Base-by-base conservation (phyloP, 2,888 invertebrate genomes). In the Polymixis flavicincta region DNA sequence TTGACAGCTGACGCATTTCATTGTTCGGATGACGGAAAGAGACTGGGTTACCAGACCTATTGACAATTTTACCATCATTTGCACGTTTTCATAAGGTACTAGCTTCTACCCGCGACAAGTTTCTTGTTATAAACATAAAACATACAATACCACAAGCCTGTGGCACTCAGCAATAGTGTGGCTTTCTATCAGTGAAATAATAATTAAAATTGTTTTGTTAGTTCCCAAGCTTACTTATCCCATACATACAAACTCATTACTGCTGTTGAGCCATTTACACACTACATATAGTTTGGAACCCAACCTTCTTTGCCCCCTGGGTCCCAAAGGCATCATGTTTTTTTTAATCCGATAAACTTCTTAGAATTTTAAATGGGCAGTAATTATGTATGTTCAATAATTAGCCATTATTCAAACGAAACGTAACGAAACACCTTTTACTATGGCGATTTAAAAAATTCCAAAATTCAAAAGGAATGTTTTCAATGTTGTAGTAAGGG, bases 1-100 rank as follows among this genome's bases (percentile, higher is more conserved):
- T 71, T 86, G 86, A 87, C 88, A 86, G 86, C 88, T 85, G 76
- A 77, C 74, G 77, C 84, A 80, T 78, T 61, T 55, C 71, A 50
- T 57, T 68, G 76, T 71, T 61, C 70, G 52, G 28, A 14, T 67
- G 85, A 80, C 55, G 50, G 59, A 37, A 59, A 63, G 48, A 55
- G 2, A 17, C 22, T 17, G 67, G 69, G 70, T 22, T 87, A 71
- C 78, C 78, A 74, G 14, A 45, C 3, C 5, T 5, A 28, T n/a
- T 28, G 0, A 8, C 2, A n/a, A 25, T 54, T 54, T 66, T 66
- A 48, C 37, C 65, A n/a, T 60, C 0, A 37, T 52, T 55, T 59
- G 7, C 25, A 42, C 1, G 1, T 28, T 28, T 28, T 50, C 9
- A 5, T 13, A 6, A 22, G 2, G 14, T 22, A 45, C 11, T 42